phyloP scores from a whole-genome alignment of 1,140 invertebrate species.

The Pissodes strobi region DNA sequence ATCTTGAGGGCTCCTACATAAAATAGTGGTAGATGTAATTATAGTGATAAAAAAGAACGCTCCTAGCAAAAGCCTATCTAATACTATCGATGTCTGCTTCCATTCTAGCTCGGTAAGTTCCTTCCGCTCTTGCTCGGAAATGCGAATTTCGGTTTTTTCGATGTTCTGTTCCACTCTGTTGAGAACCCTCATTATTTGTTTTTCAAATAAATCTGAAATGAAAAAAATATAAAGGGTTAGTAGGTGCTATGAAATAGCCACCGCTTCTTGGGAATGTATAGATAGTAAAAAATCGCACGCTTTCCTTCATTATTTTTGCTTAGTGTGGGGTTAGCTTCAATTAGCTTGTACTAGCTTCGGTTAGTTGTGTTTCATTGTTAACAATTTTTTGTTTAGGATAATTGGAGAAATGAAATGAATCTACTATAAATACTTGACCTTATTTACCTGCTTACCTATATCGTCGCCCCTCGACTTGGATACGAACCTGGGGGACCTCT shows the following conservation, averaged over 20 bases:
- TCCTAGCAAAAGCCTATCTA: constrained; percentile 68
- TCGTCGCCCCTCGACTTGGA: constrained; percentile 46
- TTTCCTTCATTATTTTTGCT: no score
- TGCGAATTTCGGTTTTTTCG: constrained; percentile 70
- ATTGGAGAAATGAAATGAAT: no score
- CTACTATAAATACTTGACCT: background rate
- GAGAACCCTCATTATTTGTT: constrained; percentile 60
- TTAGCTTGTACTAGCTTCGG: no score
- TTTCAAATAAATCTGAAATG: constrained; percentile 51
- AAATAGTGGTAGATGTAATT: constrained; percentile 66
- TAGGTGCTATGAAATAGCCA: background rate
- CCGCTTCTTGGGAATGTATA: background rate
- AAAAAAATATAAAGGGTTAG: constrained; percentile 28
- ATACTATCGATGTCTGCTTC: constrained; percentile 78
- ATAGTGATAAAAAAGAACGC: constrained; percentile 70
- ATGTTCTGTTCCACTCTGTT: constrained; percentile 72
- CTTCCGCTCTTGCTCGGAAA: constrained; percentile 68
- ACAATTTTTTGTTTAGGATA: no score
- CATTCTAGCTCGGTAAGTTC: constrained; percentile 73
- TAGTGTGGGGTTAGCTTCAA: no score
- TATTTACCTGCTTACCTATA: constrained; percentile 40
- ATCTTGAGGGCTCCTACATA: constrained; percentile 57
- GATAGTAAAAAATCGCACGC: no score
- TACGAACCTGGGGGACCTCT: constrained; percentile 50
- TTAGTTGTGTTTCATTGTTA: no score